Conservation (phyloP, 2,797 vertebrate species). For the Prunella strophiata region DNA sequence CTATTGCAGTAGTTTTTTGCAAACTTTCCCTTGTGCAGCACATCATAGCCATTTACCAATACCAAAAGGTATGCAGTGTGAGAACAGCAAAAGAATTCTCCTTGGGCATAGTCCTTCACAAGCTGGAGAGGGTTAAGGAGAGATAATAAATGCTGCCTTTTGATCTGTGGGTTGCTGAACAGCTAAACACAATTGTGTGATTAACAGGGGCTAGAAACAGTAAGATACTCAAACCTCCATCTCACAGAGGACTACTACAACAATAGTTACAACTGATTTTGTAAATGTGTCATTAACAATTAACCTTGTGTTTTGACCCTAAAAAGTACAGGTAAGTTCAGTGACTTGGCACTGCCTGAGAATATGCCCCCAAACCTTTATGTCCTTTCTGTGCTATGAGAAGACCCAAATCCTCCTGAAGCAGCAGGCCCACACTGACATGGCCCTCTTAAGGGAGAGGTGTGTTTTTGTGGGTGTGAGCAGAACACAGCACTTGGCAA, state of each 20-base stretch:
- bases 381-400: rapidly evolving
- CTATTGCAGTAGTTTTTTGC: not conserved
- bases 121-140: not conserved
- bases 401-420: not conserved
- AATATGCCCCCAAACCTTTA: not conserved
- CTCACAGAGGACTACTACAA: not conserved
- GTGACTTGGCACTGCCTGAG: not conserved
- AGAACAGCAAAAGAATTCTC: not conserved
- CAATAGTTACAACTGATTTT: not conserved
- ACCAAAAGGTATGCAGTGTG: not conserved
- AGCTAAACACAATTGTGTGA: not conserved
- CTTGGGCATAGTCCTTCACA: not conserved
- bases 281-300: not conserved
- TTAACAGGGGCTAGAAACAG: not conserved
- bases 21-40: not conserved
- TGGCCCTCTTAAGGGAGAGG: rapidly evolving
- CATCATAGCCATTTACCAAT: rapidly evolving
- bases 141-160: not conserved
- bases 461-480: not conserved
- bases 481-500: not conserved
- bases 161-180: not conserved
- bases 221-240: rapidly evolving
- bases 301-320: not conserved
- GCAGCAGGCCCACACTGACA: not conserved
- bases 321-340: not conserved